Evolutionary conservation across 1,140 invertebrate genomes (phyloP), one percentile per base, ranked within the genome.

Genomic region (Diorhabda elongata): DNA sequence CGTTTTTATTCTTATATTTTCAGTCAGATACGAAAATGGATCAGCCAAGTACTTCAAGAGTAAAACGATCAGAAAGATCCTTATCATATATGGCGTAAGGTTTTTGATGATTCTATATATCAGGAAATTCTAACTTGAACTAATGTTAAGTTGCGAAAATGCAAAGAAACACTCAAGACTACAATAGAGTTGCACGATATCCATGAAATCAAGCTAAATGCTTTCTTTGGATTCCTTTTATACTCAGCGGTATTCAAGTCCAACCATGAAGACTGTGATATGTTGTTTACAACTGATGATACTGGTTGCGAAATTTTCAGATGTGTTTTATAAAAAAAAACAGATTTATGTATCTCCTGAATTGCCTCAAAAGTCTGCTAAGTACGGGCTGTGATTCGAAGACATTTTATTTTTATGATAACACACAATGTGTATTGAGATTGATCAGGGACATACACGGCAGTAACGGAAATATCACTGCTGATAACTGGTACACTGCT

Each of bases 401-500:
- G 11, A 11, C 11, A 11, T 11, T 11, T 11, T 11, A 11, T 11
- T 11, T 11, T 11, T 11, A 11, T 11, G 11, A 11, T 11, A 11
- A 11, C 11, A 75, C 71, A 69, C 72, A 73, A 61, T 71, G 68
- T 42, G 75, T 81, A 5, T 9, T 76, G 42, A 61, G 78, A 64
- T 68, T 82, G 7, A 56, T 64, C 2, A 74, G 74, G 70, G 66
- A 67, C 64, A 75, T 80, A 41, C 62, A 75, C 64, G 72, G 73
- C 2, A 66, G 74, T 6, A 77, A 81, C 52, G 62, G 77, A 42
- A 82, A 82, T 62, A 64, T 83, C 0, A 83, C 78, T 2, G 71
- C 71, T 5, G 81, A 82, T 61, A 82, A 83, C 57, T 82, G 78
- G 77, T 83, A 80, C 72, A 72, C 71, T 43, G 73, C 71, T 56